Percentiles rank a stretch among this genome's conserved stretches.
Conservation (phyloP, 2,113 vertebrate genomes). For the Aspidoscelis tigris region DNA sequence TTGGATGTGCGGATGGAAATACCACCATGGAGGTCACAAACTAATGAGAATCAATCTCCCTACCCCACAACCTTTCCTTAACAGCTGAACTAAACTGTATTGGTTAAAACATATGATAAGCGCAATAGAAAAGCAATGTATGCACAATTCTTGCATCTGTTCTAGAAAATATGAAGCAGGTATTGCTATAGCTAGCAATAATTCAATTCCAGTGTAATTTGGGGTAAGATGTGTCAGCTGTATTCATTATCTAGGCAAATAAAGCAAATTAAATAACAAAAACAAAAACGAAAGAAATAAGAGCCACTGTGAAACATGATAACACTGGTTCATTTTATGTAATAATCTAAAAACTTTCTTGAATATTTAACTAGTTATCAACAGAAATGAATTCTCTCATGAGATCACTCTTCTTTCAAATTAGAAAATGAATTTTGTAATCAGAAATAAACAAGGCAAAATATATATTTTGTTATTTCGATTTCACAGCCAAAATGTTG, state of each 20-base stretch:
- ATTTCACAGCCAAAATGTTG: slow-evolving; percentile 47
- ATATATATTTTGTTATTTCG: slow-evolving; percentile 51
- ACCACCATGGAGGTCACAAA: slow-evolving; percentile 36
- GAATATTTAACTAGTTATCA: neutral
- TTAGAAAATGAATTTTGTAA: slow-evolving; percentile 46
- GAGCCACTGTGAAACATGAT: neutral
- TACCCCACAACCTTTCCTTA: slow-evolving; percentile 11
- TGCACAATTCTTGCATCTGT: neutral
- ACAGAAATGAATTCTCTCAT: neutral
- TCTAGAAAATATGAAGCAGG: slow-evolving; percentile 35
- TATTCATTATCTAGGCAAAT: slow-evolving; percentile 19
- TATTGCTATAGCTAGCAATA: slow-evolving; percentile 12
- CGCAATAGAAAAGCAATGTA: slow-evolving; percentile 22
- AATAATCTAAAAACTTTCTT: neutral
- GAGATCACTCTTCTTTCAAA: neutral
- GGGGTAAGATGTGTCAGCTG: too few relatives aligned
- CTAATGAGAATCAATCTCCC: slow-evolving; percentile 41
- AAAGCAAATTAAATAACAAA: neutral
- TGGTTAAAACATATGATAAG: slow-evolving; percentile 29
- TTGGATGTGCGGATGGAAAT: slow-evolving; percentile 40
- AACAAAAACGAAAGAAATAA: neutral
- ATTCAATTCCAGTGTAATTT: too few relatives aligned
- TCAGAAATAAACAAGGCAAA: neutral
- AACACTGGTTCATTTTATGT: slow-evolving; percentile 29
- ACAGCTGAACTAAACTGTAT: neutral